Base-by-base conservation (phyloP, 1,140 invertebrate species). In the Ceratosolen solmsi region DNA sequence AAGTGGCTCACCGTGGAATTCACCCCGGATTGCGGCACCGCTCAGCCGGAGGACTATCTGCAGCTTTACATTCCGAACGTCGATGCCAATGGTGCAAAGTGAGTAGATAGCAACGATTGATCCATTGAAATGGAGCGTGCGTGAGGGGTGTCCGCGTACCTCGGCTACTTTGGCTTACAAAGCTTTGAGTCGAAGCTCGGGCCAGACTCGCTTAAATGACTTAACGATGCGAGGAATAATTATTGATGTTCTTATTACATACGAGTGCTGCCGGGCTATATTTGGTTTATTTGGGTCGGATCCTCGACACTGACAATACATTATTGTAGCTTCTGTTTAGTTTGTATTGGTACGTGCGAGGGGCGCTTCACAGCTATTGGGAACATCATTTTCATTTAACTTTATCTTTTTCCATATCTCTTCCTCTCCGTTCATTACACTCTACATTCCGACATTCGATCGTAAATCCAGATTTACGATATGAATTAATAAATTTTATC, bases 1-100 rank as follows among this genome's bases (percentile, higher is more conserved):
- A 95, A 97, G 84, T 99, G 98, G 96, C 93, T 99, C 86, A 95
- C 95, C 1, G 89, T 99, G 11, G 97, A 99, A 92, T 99, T 99
- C 92, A 98, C 98, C 87, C 94, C 96, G 0, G 94, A 96, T 75
- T 98, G 97, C 92, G 94, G 97, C 56, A 99, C 98, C 0, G 96
- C 96, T 0, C 98, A 99, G 90, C 94, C 95, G 0, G 98, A 99
- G 91, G 98, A 99, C 92, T 95, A 95, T 15, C 92, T 99, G 0
- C 96, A 98, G 84, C 92, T 99, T 20, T 98, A 95, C 86, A 95
- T 97, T 87, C 96, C 96, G n/a, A 92, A 90, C 78, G 83, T 87
- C 65, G 84, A 86, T 51, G 87, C 85, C 30, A 72, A 79, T 30
- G 51, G 76, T 0, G 27, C 76, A 15, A 87, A 89, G 90, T 91